phyloP scores from a whole-genome alignment of 2,888 invertebrate genomes.

The Himalopsyche anomala region DNA sequence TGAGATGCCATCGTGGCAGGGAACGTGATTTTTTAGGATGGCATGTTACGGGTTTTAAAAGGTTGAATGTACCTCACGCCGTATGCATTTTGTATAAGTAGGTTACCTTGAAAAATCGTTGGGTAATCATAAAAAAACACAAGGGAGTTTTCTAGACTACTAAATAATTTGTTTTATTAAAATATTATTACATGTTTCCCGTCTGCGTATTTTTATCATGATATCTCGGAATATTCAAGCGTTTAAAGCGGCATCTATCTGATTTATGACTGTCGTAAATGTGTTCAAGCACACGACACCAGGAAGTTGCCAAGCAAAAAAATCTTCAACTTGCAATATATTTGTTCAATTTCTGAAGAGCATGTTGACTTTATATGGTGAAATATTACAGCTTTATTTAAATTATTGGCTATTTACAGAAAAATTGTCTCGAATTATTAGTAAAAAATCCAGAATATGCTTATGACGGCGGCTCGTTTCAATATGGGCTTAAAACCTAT shows the following conservation, averaged over 20 bases:
- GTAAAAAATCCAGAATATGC: neutral
- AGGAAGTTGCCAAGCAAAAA: constrained; percentile 12
- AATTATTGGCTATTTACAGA: constrained; percentile 14
- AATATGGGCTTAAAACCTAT: too few species aligned
- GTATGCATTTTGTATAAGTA: neutral
- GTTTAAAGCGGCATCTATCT: neutral
- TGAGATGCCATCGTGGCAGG: too few species aligned
- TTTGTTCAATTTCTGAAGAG: neutral
- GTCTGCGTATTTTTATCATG: constrained; percentile 4
- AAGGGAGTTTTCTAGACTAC: neutral
- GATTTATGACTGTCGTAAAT: constrained; percentile 14
- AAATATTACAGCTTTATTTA: neutral
- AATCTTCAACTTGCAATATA: neutral
- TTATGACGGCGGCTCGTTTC: neutral
- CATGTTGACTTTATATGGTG: neutral
- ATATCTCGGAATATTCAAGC: neutral
- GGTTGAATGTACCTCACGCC: too few species aligned
- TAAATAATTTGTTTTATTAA: neutral
- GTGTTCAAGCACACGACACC: neutral
- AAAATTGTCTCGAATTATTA: neutral
- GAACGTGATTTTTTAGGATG: too few species aligned
- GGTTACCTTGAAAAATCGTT: neutral
- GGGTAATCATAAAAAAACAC: too few species aligned
- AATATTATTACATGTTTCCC: neutral
- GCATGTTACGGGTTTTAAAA: too few species aligned